Evolutionary conservation across 2,113 vertebrate genomes (phyloP).

Genomic region (Cairina moschata): DNA sequence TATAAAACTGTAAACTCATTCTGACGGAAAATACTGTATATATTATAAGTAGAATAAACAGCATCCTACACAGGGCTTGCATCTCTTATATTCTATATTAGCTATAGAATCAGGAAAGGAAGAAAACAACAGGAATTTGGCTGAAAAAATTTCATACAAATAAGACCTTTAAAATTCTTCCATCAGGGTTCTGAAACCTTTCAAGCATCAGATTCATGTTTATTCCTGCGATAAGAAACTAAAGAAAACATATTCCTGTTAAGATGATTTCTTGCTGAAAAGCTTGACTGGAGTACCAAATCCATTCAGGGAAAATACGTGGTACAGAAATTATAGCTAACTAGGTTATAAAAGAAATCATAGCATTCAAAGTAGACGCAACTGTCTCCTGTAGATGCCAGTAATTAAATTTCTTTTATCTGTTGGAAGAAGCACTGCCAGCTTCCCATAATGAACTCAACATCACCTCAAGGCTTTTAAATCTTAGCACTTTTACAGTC

Average conservation of each 20-base stretch:
- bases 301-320: background rate
- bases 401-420: slow-evolving; percentile 74
- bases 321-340: slow-evolving; percentile 30
- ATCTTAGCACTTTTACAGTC: slow-evolving; percentile 47
- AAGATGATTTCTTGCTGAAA: slow-evolving; percentile 35
- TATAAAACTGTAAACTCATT: background rate
- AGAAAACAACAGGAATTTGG: background rate
- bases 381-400: slow-evolving; percentile 38
- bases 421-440: slow-evolving; percentile 28
- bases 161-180: slow-evolving; percentile 44
- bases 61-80: background rate
- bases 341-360: slow-evolving; percentile 42
- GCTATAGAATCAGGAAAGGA: background rate
- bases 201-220: slow-evolving; percentile 36
- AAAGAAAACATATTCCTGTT: slow-evolving; percentile 28
- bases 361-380: slow-evolving; percentile 44
- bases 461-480: slow-evolving; percentile 60
- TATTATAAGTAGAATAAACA: background rate
- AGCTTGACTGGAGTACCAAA: slow-evolving; percentile 30
- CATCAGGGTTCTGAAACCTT: slow-evolving; percentile 1
- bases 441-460: slow-evolving; percentile 58
- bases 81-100: background rate
- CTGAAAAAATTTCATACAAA: slow-evolving; percentile 25
- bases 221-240: slow-evolving; percentile 47
- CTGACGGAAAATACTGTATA: background rate